Evolutionary conservation across 2,797 vertebrate genomes (phyloP).

Genomic region (Trachops cirrhosus): DNA sequence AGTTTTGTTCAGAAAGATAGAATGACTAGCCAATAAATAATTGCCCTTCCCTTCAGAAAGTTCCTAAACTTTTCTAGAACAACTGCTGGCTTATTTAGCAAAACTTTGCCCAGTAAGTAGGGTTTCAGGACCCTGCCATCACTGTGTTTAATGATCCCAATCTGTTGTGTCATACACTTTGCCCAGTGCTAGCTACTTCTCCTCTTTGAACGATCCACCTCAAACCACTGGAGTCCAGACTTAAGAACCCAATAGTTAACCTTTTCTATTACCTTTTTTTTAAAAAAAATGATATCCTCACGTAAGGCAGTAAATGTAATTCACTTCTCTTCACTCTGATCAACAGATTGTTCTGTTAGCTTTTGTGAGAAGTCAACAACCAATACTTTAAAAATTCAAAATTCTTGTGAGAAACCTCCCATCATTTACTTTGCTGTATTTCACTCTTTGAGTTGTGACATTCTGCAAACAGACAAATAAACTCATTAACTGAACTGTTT

Average conservation of each 20-base stretch:
- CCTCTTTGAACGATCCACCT: not conserved
- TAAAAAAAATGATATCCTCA: not conserved
- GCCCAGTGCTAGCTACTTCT: fast-evolving
- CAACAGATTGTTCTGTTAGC: not conserved
- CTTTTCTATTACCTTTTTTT: not conserved
- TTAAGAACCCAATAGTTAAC: not conserved
- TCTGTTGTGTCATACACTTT: not conserved
- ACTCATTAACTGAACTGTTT: not conserved
- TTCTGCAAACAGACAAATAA: not conserved
- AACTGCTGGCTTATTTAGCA: not conserved
- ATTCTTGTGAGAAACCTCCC: not conserved
- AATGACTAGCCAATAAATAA: not conserved
- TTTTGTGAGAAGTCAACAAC: not conserved
- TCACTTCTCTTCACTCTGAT: not conserved
- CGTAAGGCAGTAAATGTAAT: not conserved
- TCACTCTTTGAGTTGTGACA: not conserved
- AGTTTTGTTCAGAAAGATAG: not conserved
- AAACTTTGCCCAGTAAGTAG: not conserved
- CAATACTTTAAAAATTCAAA: not conserved
- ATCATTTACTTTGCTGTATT: not conserved
- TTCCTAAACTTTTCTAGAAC: not conserved
- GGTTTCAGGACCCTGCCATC: not conserved
- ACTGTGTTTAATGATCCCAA: not conserved
- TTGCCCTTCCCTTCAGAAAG: not conserved
- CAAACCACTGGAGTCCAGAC: not conserved